phyloP scores from a whole-genome alignment of 2,888 invertebrate genomes.

The Litoditis marina region DNA sequence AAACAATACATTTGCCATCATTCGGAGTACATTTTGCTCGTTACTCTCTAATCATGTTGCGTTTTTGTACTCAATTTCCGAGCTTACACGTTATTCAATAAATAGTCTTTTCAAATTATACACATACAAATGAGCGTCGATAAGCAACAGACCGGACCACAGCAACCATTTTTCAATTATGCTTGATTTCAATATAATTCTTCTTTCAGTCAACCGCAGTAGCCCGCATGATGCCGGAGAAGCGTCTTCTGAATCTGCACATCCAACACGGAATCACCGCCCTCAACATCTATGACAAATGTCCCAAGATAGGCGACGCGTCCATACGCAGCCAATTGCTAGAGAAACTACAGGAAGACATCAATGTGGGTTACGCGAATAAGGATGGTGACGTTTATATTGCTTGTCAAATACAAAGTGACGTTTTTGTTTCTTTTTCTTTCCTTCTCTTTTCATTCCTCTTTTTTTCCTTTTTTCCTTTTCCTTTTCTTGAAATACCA shows the following conservation, averaged over 20 bases:
- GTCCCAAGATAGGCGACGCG: slow-evolving; percentile 56
- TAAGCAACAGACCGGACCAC: background rate
- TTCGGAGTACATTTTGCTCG: too few species aligned
- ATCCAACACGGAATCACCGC: slow-evolving; percentile 54
- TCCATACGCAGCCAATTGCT: slow-evolving; percentile 47
- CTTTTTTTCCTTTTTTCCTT: too few species aligned
- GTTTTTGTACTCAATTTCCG: too few species aligned
- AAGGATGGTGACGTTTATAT: too few species aligned
- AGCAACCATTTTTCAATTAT: background rate
- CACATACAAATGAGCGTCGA: background rate
- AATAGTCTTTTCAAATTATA: too few species aligned
- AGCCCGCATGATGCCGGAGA: slow-evolving; percentile 57
- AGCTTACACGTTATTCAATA: background rate
- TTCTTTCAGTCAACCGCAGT: slow-evolving; percentile 42
- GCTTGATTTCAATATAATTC: background rate
- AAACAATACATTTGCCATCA: too few species aligned
- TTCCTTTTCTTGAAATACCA: background rate
- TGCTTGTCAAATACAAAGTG: background rate
- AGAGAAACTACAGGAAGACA: slow-evolving; percentile 56
- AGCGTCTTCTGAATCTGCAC: slow-evolving; percentile 49
- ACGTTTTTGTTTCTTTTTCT: slow-evolving; percentile 5
- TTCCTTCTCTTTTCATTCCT: background rate
- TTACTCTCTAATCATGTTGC: too few species aligned
- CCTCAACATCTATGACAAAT: slow-evolving; percentile 54
- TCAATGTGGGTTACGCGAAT: slow-evolving; percentile 43